Percentiles rank a stretch among this genome's conserved stretches.
Evolutionary conservation across 2,888 invertebrate species (phyloP).

Genomic region (Steinernema carpocapsae): DNA sequence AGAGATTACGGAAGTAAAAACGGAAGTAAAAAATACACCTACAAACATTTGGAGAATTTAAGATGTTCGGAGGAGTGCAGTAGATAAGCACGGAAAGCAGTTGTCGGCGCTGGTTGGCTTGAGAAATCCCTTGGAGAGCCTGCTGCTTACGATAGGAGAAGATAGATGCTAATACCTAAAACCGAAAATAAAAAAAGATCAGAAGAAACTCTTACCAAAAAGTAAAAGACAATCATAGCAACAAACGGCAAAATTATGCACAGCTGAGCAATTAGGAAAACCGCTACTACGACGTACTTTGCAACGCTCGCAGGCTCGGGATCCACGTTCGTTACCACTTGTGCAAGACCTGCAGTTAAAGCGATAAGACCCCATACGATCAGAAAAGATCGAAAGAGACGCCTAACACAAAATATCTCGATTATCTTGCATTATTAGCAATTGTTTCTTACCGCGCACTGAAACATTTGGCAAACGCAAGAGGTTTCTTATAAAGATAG

Average conservation of each 20-base stretch:
- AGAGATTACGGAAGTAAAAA: neutral
- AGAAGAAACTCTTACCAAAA: neutral
- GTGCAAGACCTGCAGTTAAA: neutral
- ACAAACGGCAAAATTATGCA: neutral
- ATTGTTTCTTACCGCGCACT: neutral
- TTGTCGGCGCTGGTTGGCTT: neutral
- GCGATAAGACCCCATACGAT: constrained; percentile 1
- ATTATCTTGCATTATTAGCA: neutral
- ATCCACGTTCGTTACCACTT: neutral
- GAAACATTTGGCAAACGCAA: constrained; percentile 21
- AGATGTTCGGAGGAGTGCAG: constrained; percentile 30
- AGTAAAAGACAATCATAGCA: constrained; percentile 1
- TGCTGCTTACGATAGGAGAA: constrained; percentile 15
- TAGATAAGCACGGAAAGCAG: constrained; percentile 12
- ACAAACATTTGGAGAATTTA: constrained; percentile 19
- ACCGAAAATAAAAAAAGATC: neutral
- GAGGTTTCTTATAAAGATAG: constrained; percentile 5
- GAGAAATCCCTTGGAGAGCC: constrained; percentile 17
- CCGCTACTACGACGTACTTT: neutral
- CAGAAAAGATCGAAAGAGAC: neutral
- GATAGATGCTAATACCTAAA: neutral
- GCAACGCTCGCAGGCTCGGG: neutral
- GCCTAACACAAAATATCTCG: neutral
- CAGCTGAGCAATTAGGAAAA: neutral
- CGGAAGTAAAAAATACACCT: neutral